These are phyloP conservation scores for Plodia interpunctella DNA, from an alignment of 1,140 invertebrate genomes.

Conservation along the genomic window DNA sequence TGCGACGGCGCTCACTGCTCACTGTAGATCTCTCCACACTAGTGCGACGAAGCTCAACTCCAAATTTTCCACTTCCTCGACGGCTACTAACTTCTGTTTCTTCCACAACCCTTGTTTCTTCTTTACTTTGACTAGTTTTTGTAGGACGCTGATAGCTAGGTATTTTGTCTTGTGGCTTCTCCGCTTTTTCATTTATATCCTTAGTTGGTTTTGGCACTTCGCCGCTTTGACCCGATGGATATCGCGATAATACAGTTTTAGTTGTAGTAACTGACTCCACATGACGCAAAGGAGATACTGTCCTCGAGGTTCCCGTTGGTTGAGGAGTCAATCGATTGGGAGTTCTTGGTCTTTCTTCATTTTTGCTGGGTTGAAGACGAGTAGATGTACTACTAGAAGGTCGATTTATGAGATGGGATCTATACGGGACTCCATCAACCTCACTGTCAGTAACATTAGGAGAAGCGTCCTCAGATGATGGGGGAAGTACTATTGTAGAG, in stretches of 20 bases:
- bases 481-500: slow-evolving; percentile 35
- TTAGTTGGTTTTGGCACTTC: slow-evolving; percentile 29
- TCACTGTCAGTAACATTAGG: slow-evolving; percentile 33
- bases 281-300: slow-evolving; percentile 42
- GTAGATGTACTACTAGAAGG: slow-evolving; percentile 11
- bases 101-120: slow-evolving; percentile 46
- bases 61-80: slow-evolving; percentile 80
- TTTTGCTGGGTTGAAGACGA: slow-evolving; percentile 8
- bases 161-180: slow-evolving; percentile 45
- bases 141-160: slow-evolving; percentile 58
- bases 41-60: slow-evolving; percentile 79
- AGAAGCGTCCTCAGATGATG: slow-evolving; percentile 32
- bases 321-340: slow-evolving; percentile 31
- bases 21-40: slow-evolving; percentile 65
- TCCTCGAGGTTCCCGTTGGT: slow-evolving; percentile 36
- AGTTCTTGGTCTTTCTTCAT: slow-evolving; percentile 32
- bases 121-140: slow-evolving; percentile 57
- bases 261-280: slow-evolving; percentile 26
- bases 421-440: slow-evolving; percentile 23
- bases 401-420: slow-evolving; percentile 18
- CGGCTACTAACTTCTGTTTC: slow-evolving; percentile 62
- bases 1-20: slow-evolving; percentile 63
- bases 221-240: slow-evolving; percentile 27
- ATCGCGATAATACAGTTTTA: slow-evolving; percentile 32
- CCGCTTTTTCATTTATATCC: slow-evolving; percentile 29